Evolutionary conservation across 2,797 vertebrate species (phyloP).

Genomic region (Tokudaia tokunoshimensis): DNA sequence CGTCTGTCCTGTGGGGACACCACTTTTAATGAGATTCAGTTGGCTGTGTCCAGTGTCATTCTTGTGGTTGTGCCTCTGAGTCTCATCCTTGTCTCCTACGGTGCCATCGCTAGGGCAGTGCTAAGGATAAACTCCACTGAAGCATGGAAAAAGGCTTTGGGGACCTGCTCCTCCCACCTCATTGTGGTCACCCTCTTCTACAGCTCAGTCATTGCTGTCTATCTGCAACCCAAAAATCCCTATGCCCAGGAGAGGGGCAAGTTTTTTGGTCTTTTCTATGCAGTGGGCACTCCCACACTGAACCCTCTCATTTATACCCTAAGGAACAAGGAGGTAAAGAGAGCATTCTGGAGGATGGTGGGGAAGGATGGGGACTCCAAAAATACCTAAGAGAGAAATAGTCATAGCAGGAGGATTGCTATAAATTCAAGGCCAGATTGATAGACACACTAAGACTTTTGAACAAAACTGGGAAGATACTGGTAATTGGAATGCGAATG

Average conservation of each 20-base stretch:
- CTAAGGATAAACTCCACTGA: constrained; percentile 32
- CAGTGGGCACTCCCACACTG: constrained; percentile 62
- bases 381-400: background rate
- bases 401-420: background rate
- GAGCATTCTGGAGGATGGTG: constrained; percentile 31
- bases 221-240: constrained; percentile 55
- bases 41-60: constrained; percentile 14
- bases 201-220: constrained; percentile 65
- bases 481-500: background rate
- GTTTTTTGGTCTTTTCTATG: constrained; percentile 72
- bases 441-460: background rate
- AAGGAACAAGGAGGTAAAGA: constrained; percentile 68
- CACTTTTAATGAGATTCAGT: constrained; percentile 56
- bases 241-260: constrained; percentile 35
- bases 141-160: constrained; percentile 59
- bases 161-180: constrained; percentile 77
- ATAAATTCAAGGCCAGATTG: background rate
- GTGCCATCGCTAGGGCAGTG: background rate
- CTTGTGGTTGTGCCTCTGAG: constrained; percentile 12
- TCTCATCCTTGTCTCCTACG: constrained; percentile 65
- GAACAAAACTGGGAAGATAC: background rate
- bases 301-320: constrained; percentile 74
- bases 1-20: constrained; percentile 1
- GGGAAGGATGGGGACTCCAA: background rate
- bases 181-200: constrained; percentile 77